These are phyloP conservation scores for Sialis fuliginosa DNA, from an alignment of 2,888 invertebrate genomes.

Conservation along the genomic window DNA sequence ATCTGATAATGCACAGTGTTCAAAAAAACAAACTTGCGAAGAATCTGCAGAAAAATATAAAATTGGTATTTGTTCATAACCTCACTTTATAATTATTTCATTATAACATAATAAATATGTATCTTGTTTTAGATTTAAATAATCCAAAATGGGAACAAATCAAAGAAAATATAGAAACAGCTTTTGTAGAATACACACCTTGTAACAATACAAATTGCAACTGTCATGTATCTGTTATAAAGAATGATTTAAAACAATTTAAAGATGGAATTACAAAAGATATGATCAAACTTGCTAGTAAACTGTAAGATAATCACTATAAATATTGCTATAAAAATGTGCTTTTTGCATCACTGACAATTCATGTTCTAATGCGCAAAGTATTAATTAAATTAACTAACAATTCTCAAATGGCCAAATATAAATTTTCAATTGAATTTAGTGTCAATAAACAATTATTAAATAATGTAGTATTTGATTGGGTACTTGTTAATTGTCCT, in stretches of 20 bases:
- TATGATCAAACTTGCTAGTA: slow-evolving; percentile 37
- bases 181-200: slow-evolving; percentile 31
- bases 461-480: too few species aligned
- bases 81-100: not conserved
- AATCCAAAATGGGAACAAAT: slow-evolving; percentile 12
- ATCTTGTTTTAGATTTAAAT: not conserved
- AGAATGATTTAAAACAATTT: slow-evolving; percentile 51
- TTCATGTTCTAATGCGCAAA: too few species aligned
- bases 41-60: not conserved
- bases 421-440: too few species aligned
- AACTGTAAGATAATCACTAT: slow-evolving; percentile 18
- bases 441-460: too few species aligned
- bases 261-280: slow-evolving; percentile 50
- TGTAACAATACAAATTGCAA: slow-evolving; percentile 40
- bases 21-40: not conserved
- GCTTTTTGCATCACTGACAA: too few species aligned
- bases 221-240: slow-evolving; percentile 45
- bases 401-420: too few species aligned
- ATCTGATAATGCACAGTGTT: too few species aligned
- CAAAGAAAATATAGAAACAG: slow-evolving; percentile 28
- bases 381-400: too few species aligned
- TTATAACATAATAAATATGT: not conserved
- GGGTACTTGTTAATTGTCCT: too few species aligned
- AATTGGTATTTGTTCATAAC: not conserved
- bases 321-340: not conserved